These are phyloP conservation scores for Brienomyrus longianalis DNA, from an alignment of 2,113 vertebrate species.

Conservation along the genomic window DNA sequence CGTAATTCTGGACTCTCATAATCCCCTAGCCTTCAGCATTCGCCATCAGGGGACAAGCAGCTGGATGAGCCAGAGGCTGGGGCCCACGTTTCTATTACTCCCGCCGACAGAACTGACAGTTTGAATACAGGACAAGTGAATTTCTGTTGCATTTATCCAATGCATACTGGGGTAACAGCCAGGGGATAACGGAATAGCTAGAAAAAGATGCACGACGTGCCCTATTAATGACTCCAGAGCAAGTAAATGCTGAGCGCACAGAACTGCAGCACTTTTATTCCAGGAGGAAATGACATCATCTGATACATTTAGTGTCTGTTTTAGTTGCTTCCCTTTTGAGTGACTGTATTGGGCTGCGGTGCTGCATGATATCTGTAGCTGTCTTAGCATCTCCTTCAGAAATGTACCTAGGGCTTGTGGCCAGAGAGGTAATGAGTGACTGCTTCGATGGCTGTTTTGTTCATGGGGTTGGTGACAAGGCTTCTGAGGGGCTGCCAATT, in stretches of 20 bases:
- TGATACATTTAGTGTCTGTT: background rate
- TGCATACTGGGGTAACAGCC: background rate
- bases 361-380: background rate
- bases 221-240: background rate
- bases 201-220: background rate
- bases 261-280: background rate
- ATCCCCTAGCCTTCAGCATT: background rate
- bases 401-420: background rate
- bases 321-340: background rate
- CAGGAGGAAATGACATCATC: background rate
- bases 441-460: constrained; percentile 47
- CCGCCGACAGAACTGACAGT: background rate
- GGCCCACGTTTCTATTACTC: background rate
- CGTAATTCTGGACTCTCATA: background rate
- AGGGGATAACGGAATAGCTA: background rate
- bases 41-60: background rate
- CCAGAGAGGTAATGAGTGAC: constrained; percentile 48
- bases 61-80: background rate
- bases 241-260: background rate
- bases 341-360: background rate
- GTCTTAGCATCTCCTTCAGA: background rate
- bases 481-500: constrained; percentile 39
- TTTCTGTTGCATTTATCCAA: background rate
- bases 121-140: background rate
- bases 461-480: constrained; percentile 52